These are phyloP conservation scores for Liopterus haemorrhoidalis DNA, from an alignment of 2,888 invertebrate genomes.

Conservation along the genomic window DNA sequence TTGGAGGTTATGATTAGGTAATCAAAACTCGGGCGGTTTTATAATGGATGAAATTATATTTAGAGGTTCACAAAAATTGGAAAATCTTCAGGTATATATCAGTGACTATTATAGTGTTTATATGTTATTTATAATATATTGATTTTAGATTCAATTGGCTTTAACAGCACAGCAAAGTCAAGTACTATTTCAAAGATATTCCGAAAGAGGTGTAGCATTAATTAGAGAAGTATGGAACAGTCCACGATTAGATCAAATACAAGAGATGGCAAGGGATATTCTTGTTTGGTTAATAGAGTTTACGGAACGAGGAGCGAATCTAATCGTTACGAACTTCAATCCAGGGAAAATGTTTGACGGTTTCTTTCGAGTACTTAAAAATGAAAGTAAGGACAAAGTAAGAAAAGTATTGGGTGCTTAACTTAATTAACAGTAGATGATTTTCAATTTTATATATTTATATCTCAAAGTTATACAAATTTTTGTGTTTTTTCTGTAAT, in stretches of 20 bases:
- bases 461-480: too few relatives aligned
- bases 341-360: slow-evolving; percentile 26
- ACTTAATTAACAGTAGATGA: too few relatives aligned
- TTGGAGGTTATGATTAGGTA: too few relatives aligned
- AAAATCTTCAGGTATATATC: slow-evolving; percentile 23
- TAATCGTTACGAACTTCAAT: slow-evolving; percentile 23
- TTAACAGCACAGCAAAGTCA: slow-evolving; percentile 31
- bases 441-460: too few relatives aligned
- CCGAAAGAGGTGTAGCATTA: slow-evolving; percentile 27
- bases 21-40: not conserved
- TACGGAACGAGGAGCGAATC: slow-evolving; percentile 22
- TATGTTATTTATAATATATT: slow-evolving; percentile 2
- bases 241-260: slow-evolving; percentile 27
- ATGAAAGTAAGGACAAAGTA: slow-evolving; percentile 33
- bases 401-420: too few relatives aligned
- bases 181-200: slow-evolving; percentile 26
- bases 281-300: slow-evolving; percentile 23
- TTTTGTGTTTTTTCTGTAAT: too few relatives aligned
- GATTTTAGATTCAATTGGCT: slow-evolving; percentile 31
- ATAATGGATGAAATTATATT: slow-evolving; percentile 26
- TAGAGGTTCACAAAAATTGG: slow-evolving; percentile 22
- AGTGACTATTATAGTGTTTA: not conserved
- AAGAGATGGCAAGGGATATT: slow-evolving; percentile 25
- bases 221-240: slow-evolving; percentile 28
- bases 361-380: slow-evolving; percentile 26